These are phyloP conservation scores for Drosophila rufa DNA, from an alignment of 1,140 invertebrate genomes.

Conservation along the genomic window DNA sequence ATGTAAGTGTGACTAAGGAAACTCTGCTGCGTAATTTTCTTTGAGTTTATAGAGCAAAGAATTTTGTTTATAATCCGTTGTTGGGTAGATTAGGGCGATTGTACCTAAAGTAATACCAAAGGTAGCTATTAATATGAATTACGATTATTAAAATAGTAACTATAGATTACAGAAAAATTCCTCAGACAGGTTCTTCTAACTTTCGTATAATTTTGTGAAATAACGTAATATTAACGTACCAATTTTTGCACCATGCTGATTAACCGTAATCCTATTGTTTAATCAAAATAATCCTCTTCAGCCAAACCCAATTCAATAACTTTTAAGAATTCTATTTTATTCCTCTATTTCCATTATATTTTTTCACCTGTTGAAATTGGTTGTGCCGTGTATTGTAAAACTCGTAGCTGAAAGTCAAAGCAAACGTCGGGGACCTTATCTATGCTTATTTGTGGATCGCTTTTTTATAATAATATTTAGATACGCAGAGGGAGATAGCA, in stretches of 20 bases:
- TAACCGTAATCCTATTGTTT: neutral
- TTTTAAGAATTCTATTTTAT: neutral
- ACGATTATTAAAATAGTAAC: no score
- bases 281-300: neutral
- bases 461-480: conserved; percentile 58
- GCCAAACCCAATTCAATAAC: no score
- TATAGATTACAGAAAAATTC: no score
- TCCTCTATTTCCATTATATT: conserved; percentile 1
- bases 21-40: conserved; percentile 3
- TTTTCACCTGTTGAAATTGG: conserved; percentile 15
- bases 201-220: no score
- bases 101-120: no score
- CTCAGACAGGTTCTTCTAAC: no score
- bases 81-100: no score
- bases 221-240: neutral
- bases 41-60: neutral
- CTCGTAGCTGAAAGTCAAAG: conserved; percentile 28
- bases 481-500: conserved; percentile 33
- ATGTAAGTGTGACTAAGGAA: conserved; percentile 86
- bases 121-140: no score
- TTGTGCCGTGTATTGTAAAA: conserved; percentile 8
- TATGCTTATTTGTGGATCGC: conserved; percentile 50
- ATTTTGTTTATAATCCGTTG: no score
- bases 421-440: conserved; percentile 35
- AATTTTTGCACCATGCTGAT: neutral